phyloP scores from a whole-genome alignment of 1,140 invertebrate species.

The Hycleus phaleratus region DNA sequence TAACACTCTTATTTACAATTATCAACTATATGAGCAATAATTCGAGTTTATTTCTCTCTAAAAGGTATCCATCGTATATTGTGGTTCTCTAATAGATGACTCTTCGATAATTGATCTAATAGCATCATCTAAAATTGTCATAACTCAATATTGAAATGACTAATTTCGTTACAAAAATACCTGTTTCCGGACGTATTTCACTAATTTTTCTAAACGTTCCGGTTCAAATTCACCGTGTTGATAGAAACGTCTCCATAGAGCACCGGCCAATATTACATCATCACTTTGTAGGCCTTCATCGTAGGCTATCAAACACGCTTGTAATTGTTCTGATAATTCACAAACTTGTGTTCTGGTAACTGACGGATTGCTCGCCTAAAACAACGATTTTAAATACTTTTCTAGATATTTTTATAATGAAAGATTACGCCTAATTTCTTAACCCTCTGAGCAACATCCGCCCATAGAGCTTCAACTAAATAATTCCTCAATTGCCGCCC shows the following conservation, averaged over 20 bases:
- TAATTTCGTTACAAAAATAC: conserved; percentile 34
- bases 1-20: no score
- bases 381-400: conserved; percentile 6
- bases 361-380: conserved; percentile 50
- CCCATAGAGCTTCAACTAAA: conserved; percentile 72
- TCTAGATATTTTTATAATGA: not conserved
- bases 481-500: conserved; percentile 63
- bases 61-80: no score
- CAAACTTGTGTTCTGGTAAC: conserved; percentile 50
- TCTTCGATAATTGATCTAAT: no score
- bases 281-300: conserved; percentile 73
- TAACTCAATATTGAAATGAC: no score
- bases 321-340: conserved; percentile 66
- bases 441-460: conserved; percentile 62
- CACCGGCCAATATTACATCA: conserved; percentile 66
- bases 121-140: no score
- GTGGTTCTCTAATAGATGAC: no score
- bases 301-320: conserved; percentile 75
- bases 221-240: conserved; percentile 52
- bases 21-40: no score
- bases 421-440: conserved; percentile 59
- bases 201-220: conserved; percentile 54
- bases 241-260: conserved; percentile 78
- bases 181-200: conserved; percentile 66
- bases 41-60: no score